Evolutionary conservation across 35 echinoderm and acorn worm species (phyloP).

Genomic region (Lytechinus pictus): DNA sequence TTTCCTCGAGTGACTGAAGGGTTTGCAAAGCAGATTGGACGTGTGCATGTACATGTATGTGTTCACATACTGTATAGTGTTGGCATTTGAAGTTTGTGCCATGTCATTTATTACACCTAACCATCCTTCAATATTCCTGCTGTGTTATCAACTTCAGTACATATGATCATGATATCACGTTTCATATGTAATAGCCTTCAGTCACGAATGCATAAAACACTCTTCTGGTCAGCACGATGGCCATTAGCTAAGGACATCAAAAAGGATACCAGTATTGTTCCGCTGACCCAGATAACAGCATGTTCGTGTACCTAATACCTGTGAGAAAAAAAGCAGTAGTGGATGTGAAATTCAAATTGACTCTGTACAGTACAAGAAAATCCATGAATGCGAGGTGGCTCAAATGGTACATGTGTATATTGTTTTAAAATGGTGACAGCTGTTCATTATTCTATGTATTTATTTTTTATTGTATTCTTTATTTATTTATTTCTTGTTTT

Average conservation of each 20-base stretch:
- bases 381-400: too few species aligned
- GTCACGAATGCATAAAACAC: too few species aligned
- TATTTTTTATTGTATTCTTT: too few species aligned
- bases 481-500: too few species aligned
- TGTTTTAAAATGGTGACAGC: too few species aligned
- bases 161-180: background rate
- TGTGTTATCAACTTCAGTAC: background rate
- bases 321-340: background rate
- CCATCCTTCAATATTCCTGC: background rate
- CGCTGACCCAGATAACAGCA: conserved; percentile 24
- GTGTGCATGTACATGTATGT: background rate
- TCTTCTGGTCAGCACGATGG: background rate
- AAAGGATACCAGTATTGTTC: background rate
- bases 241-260: conserved; percentile 1
- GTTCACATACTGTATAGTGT: background rate
- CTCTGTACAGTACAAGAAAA: too few species aligned
- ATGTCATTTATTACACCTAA: too few species aligned
- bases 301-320: background rate
- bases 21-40: background rate
- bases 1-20: too few species aligned
- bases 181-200: background rate
- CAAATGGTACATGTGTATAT: too few species aligned
- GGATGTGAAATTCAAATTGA: background rate
- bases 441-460: too few species aligned
- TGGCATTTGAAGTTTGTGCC: background rate